Evolutionary conservation across 2,797 vertebrate genomes (phyloP).

Genomic region (Sphenodon punctatus): DNA sequence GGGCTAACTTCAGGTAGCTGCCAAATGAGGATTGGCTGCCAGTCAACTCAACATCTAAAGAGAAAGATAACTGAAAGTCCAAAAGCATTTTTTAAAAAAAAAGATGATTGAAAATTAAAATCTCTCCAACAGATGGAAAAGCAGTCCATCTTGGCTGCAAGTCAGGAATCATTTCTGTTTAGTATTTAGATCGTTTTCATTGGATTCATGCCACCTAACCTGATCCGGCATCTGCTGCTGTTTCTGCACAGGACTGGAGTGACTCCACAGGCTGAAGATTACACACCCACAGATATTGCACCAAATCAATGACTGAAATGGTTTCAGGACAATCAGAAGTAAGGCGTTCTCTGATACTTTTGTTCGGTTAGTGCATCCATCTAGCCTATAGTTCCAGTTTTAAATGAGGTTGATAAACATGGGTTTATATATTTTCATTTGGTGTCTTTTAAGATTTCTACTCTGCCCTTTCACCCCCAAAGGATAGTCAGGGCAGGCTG

Average conservation of each 20-base stretch:
- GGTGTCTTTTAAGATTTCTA: too few species aligned
- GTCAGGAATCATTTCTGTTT: conserved; percentile 25
- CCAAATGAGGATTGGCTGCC: background rate
- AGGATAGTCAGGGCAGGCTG: too few species aligned
- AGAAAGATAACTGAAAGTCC: background rate
- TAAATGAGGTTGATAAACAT: too few species aligned
- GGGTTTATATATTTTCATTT: too few species aligned
- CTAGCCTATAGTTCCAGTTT: too few species aligned
- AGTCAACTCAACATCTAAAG: background rate
- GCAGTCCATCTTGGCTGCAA: background rate
- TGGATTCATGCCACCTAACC: conserved; percentile 4
- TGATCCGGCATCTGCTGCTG: conserved; percentile 37
- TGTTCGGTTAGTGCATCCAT: too few species aligned
- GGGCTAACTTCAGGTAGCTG: background rate
- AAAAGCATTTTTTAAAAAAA: background rate
- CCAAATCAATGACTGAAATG: background rate
- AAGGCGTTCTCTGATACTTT: too few species aligned
- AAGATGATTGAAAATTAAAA: conserved; percentile 2
- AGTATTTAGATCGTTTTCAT: conserved; percentile 1
- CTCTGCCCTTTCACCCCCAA: too few species aligned
- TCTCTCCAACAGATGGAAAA: conserved; percentile 34
- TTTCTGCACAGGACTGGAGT: conserved; percentile 13
- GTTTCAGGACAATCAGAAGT: background rate
- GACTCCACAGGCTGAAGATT: conserved; percentile 37
- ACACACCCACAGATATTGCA: conserved; percentile 13